Evolutionary conservation across 2,113 vertebrate genomes (phyloP), one percentile per base, ranked within the genome.

Genomic region (Columbina picui): DNA sequence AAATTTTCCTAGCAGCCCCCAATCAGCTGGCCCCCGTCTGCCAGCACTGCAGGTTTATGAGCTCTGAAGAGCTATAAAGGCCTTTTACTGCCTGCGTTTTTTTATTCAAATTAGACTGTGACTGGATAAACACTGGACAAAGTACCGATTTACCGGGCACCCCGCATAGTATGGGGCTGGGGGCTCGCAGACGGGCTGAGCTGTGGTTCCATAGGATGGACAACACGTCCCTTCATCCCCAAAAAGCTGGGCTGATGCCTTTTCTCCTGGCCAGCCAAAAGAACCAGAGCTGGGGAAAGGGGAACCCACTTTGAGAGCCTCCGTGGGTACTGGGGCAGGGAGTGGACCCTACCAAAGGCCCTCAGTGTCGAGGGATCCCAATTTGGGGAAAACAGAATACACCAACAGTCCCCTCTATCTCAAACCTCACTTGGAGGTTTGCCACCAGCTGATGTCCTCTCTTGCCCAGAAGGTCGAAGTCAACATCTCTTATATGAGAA

Each of bases 41-140:
- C 88, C 39, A 2, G 88, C 5, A 0, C 94, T 94, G 93, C 91
- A 61, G 67, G 79, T 97, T 97, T 97, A 96, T 27, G 86, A 95
- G 96, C 89, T 89, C 95, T 94, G 93, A 94, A 95, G 96, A 94
- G 59, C 94, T 89, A 45, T 95, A 96, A 97, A 97, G 70, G 67
- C 49, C 47, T 92, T 96, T 96, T 94, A 93, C 87, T 85, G 91
- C 87, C 94, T 95, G 85, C 1, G 15, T 47, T 90, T 91, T 94
- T 94, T 90, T 92, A 95, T 97, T 93, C 89, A 96, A 85, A 91
- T 95, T 75, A 89, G 93, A 94, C 83, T 82, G 89, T 36, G 85
- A 91, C 96, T 92, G 96, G 94, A 93, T 95, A 94, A 95, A 94
- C 79, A 92, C 86, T 20, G 91, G 85, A 93, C 94, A 97, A 91